Percentiles rank a stretch among this genome's conserved stretches.
Evolutionary conservation across 2,797 vertebrate species (phyloP).

Genomic region (Thalassophryne amazonica): DNA sequence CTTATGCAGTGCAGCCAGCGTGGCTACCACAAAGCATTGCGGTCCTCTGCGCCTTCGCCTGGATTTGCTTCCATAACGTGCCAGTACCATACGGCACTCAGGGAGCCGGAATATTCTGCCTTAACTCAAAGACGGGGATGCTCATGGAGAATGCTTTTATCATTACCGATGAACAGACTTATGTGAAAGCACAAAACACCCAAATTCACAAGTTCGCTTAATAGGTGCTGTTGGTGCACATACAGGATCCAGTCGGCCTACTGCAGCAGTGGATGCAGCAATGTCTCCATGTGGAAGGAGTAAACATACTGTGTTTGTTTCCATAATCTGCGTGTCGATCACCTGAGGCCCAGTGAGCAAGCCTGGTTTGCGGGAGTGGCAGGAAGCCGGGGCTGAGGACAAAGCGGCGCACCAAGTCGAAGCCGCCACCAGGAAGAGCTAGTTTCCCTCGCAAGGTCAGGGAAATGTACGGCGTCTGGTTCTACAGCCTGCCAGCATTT

Average conservation of each 20-base stretch:
- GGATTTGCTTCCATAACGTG: slow-evolving; percentile 63
- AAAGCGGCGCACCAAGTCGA: slow-evolving; percentile 50
- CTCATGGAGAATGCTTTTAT: slow-evolving; percentile 24
- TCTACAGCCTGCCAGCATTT: slow-evolving; percentile 38
- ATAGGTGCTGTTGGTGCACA: slow-evolving; percentile 31
- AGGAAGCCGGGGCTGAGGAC: slow-evolving; percentile 62
- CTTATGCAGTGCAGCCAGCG: slow-evolving; percentile 54
- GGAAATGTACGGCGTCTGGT: slow-evolving; percentile 42
- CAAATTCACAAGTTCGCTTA: background rate
- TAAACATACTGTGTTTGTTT: slow-evolving; percentile 77
- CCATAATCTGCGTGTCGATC: slow-evolving; percentile 74
- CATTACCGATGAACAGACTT: background rate
- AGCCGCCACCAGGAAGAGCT: slow-evolving; percentile 69
- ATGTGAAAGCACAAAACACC: slow-evolving; percentile 13
- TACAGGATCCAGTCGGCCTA: slow-evolving; percentile 10
- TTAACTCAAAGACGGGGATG: slow-evolving; percentile 44
- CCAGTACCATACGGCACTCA: slow-evolving; percentile 57
- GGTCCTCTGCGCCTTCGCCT: slow-evolving; percentile 59
- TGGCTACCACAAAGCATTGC: slow-evolving; percentile 62
- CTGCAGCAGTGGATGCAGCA: slow-evolving; percentile 18
- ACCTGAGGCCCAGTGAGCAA: slow-evolving; percentile 60
- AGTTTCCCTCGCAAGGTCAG: slow-evolving; percentile 66
- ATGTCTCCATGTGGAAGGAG: slow-evolving; percentile 56
- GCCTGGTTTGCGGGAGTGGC: slow-evolving; percentile 46
- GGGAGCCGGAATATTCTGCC: slow-evolving; percentile 35